Conservation (phyloP, 2,888 invertebrate species). For the Agelastica alni region DNA sequence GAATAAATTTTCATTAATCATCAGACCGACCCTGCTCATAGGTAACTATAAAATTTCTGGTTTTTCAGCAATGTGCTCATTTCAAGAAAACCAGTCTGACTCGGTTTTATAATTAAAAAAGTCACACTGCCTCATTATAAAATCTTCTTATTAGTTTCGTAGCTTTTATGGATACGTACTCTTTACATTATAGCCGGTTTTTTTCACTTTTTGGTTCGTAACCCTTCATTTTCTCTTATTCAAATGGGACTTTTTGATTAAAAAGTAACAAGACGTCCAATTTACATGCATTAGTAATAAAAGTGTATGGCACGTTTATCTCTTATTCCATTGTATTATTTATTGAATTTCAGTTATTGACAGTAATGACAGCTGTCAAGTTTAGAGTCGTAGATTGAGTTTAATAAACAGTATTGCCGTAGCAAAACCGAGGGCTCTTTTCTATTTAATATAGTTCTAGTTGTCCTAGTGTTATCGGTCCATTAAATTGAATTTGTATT, state of each 20-base stretch:
- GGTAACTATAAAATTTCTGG: conserved; percentile 24
- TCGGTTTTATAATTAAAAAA: conserved; percentile 41
- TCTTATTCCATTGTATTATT: no score
- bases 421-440: no score
- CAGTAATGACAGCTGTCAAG: no score
- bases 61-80: conserved; percentile 35
- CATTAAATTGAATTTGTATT: no score
- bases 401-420: no score
- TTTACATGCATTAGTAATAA: conserved; percentile 28
- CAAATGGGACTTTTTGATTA: conserved; percentile 28
- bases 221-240: conserved; percentile 31
- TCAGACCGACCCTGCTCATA: not conserved
- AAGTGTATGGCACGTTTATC: not conserved
- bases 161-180: conserved; percentile 27
- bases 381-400: no score
- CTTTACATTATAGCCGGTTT: conserved; percentile 28
- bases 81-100: conserved; percentile 38
- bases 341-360: no score
- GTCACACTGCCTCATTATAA: conserved; percentile 41
- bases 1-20: no score
- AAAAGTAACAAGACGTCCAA: conserved; percentile 11
- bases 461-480: no score
- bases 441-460: no score
- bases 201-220: conserved; percentile 16
- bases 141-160: conserved; percentile 38